phyloP scores from a whole-genome alignment of 2,888 invertebrate species.

The Bellardia bayeri region DNA sequence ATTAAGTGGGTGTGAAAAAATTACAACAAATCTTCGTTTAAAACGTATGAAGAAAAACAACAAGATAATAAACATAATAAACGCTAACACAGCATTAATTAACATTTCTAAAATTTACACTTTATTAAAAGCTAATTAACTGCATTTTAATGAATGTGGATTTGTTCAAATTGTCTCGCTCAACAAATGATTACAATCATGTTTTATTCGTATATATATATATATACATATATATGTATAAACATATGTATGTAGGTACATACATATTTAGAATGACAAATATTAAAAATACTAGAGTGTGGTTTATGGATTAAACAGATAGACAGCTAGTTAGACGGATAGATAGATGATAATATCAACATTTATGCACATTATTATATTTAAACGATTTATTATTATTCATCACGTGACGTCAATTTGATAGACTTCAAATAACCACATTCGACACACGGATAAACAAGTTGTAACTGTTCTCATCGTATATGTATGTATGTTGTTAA shows the following conservation, averaged over 20 bases:
- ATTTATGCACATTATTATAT: conserved; percentile 54
- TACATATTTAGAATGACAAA: too few species aligned
- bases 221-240: too few species aligned
- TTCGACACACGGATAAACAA: neutral
- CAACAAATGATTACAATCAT: conserved; percentile 18
- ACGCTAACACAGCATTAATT: conserved; percentile 21
- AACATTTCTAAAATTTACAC: conserved; percentile 40
- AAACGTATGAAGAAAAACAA: neutral
- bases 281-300: neutral
- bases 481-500: neutral
- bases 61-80: too few species aligned
- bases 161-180: conserved; percentile 22
- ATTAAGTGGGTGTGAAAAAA: conserved; percentile 25
- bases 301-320: neutral
- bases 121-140: conserved; percentile 27
- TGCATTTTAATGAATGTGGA: conserved; percentile 35
- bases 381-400: conserved; percentile 54
- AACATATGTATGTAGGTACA: too few species aligned
- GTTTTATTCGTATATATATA: neutral
- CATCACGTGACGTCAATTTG: conserved; percentile 62
- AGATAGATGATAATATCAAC: conserved; percentile 24
- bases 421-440: conserved; percentile 38
- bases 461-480: neutral
- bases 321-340: neutral
- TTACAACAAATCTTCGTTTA: neutral